phyloP scores from a whole-genome alignment of 2,797 vertebrate genomes.

The Malurus splendens region DNA sequence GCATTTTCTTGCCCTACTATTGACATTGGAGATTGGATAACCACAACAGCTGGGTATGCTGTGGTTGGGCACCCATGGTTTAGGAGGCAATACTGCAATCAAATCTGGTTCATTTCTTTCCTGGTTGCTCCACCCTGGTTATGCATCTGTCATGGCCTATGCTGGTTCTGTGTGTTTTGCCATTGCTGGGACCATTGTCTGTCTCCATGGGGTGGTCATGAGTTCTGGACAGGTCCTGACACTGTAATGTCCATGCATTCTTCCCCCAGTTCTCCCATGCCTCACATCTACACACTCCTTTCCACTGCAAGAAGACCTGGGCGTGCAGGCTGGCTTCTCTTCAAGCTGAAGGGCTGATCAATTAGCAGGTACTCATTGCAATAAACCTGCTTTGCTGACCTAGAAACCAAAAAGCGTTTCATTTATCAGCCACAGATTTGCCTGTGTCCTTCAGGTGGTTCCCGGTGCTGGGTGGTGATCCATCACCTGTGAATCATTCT shows the following conservation, averaged over 20 bases:
- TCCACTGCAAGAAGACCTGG: neutral
- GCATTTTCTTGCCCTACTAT: neutral
- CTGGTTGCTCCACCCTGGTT: neutral
- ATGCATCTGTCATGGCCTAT: neutral
- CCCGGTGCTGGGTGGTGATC: neutral
- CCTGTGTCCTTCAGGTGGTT: neutral
- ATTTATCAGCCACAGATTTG: neutral
- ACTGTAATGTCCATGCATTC: neutral
- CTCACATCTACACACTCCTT: neutral
- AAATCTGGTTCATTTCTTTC: neutral
- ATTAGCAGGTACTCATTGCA: neutral
- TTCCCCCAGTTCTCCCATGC: neutral
- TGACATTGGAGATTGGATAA: neutral
- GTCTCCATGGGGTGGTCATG: neutral
- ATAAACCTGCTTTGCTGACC: neutral
- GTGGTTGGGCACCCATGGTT: neutral
- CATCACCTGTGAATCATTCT: neutral
- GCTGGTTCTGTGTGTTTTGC: neutral
- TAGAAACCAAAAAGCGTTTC: neutral
- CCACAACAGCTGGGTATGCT: neutral
- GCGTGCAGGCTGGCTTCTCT: neutral
- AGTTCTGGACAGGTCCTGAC: neutral
- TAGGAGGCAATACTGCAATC: neutral
- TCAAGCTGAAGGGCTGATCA: neutral
- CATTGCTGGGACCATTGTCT: neutral